These are phyloP conservation scores for Athalia circularis DNA, from an alignment of 2,888 invertebrate species.

Conservation along the genomic window DNA sequence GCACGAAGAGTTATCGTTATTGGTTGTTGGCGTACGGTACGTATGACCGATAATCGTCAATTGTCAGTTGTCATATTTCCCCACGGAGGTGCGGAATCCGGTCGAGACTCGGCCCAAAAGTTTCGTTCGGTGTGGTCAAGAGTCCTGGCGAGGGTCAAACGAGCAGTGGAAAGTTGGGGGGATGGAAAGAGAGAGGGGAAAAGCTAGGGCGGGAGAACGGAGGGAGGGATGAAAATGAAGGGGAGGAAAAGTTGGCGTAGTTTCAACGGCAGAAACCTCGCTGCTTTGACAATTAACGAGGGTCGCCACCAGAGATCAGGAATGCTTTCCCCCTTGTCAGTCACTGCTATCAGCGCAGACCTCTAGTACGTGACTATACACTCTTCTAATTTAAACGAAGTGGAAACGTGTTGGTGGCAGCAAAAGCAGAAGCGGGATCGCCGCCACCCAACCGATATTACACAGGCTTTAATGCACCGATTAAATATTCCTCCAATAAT, in stretches of 20 bases:
- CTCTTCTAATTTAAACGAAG: slow-evolving; percentile 27
- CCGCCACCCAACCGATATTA: no score
- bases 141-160: slow-evolving; percentile 21
- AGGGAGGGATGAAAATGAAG: not conserved
- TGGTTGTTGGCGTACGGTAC: not conserved
- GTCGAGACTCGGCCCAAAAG: slow-evolving; percentile 16
- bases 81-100: not conserved
- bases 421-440: not conserved
- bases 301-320: slow-evolving; percentile 39
- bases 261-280: slow-evolving; percentile 36
- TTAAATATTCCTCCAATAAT: no score
- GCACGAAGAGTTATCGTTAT: not conserved
- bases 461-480: no score
- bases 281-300: slow-evolving; percentile 40
- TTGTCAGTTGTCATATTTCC: slow-evolving; percentile 8
- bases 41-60: slow-evolving; percentile 4
- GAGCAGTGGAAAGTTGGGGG: not conserved
- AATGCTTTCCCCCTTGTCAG: slow-evolving; percentile 27
- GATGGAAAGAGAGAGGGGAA: slow-evolving; percentile 27
- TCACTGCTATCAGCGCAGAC: slow-evolving; percentile 7
- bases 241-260: slow-evolving; percentile 1
- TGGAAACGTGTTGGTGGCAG: slow-evolving; percentile 27
- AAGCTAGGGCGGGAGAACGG: not conserved
- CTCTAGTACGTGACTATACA: not conserved
- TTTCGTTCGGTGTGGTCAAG: slow-evolving; percentile 16